A percentile compares a stretch with the other conserved stretches of the same genome.
These are phyloP conservation scores for Prochilodus magdalenae DNA, from an alignment of 2,113 vertebrate genomes.

Conservation along the genomic window DNA sequence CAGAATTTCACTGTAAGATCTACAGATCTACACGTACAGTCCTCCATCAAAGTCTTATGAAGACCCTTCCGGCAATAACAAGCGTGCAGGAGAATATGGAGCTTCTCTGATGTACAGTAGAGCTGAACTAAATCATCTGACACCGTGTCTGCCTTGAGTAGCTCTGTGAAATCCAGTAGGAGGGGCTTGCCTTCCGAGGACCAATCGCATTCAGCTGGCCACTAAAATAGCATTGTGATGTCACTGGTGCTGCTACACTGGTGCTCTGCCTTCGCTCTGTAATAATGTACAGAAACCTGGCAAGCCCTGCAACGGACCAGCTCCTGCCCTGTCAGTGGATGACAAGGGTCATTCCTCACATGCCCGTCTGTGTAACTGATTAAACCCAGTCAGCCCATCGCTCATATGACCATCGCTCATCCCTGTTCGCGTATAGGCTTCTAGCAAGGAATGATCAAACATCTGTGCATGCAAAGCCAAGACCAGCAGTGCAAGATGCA, in stretches of 20 bases:
- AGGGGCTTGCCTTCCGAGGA: neutral
- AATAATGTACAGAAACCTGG: constrained; percentile 11
- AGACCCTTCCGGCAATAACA: neutral
- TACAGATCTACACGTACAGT: no score
- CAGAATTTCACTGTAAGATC: no score
- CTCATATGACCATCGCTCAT: neutral
- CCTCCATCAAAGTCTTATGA: neutral
- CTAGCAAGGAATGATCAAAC: neutral
- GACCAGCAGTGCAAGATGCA: neutral
- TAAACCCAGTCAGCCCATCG: neutral
- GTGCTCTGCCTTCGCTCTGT: neutral
- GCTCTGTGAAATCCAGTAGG: constrained; percentile 24
- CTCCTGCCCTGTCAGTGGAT: neutral
- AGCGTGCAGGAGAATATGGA: constrained; percentile 15
- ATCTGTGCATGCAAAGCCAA: neutral
- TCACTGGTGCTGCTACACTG: constrained; percentile 18
- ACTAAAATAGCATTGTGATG: constrained; percentile 47
- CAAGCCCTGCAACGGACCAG: neutral
- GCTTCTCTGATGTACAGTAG: constrained; percentile 9
- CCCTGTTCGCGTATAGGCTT: neutral
- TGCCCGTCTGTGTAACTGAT: neutral
- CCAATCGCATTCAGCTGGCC: constrained; percentile 25
- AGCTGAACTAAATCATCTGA: constrained; percentile 28
- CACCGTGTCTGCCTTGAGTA: neutral
- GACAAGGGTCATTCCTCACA: neutral